Percentiles rank a stretch among this genome's conserved stretches.
phyloP scores from a whole-genome alignment of 2,113 vertebrate genomes.

The Amblyornis subalaris region DNA sequence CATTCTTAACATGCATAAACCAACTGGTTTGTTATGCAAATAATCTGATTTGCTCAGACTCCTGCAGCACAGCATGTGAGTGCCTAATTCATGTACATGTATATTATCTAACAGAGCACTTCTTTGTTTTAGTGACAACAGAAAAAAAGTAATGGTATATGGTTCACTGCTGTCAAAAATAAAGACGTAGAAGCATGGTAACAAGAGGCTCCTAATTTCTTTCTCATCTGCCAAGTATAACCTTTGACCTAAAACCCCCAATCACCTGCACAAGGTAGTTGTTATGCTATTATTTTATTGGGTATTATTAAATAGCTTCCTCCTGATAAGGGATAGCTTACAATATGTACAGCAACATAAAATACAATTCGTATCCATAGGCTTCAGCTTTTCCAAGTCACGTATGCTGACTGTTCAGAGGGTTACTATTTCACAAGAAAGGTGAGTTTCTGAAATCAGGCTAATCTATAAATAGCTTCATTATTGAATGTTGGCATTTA shows the following conservation, averaged over 20 bases:
- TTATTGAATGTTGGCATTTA: background rate
- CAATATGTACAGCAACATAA: background rate
- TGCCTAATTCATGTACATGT: background rate
- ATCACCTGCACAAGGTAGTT: background rate
- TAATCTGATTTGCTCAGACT: background rate
- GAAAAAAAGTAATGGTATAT: background rate
- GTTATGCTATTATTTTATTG: constrained; percentile 3
- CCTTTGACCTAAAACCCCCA: constrained; percentile 10
- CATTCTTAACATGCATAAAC: background rate
- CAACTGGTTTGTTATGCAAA: background rate
- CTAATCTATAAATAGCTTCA: background rate
- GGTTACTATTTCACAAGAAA: background rate
- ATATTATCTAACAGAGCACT: background rate
- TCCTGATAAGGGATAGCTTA: background rate
- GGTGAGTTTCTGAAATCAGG: background rate
- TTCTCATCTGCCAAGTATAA: background rate
- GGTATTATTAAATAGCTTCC: constrained; percentile 12
- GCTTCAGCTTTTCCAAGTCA: background rate
- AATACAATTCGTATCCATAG: background rate
- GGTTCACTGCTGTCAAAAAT: background rate
- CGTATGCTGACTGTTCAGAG: background rate
- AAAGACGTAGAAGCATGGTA: background rate
- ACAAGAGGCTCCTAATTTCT: background rate
- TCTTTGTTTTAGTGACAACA: background rate
- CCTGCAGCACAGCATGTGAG: background rate